Evolutionary conservation across 1,140 invertebrate species (phyloP).

Genomic region (Homalodisca vitripennis): DNA sequence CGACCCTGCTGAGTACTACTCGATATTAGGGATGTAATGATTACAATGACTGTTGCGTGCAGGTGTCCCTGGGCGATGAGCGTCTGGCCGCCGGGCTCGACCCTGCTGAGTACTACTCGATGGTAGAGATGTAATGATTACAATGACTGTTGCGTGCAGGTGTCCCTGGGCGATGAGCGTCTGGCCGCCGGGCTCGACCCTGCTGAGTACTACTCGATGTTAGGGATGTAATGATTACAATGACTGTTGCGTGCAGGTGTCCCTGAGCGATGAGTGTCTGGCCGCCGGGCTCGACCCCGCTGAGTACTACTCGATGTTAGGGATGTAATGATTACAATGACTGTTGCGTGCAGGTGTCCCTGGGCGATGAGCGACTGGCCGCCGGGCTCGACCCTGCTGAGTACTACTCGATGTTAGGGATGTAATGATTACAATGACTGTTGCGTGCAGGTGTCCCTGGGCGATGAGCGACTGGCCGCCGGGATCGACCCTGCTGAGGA

Average conservation of each 20-base stretch:
- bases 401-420: constrained; percentile 25
- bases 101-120: constrained; percentile 2
- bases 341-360: constrained; percentile 21
- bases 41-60: too few relatives aligned
- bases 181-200: neutral
- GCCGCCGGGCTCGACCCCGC: neutral
- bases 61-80: neutral
- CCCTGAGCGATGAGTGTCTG: constrained; percentile 6
- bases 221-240: constrained; percentile 29
- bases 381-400: neutral
- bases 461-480: neutral
- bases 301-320: constrained; percentile 10
- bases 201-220: neutral
- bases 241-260: constrained; percentile 21
- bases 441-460: constrained; percentile 13
- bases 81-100: neutral
- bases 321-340: constrained; percentile 26
- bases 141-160: too few relatives aligned
- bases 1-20: constrained; percentile 21
- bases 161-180: neutral
- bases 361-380: constrained; percentile 11
- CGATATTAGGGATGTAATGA: constrained; percentile 28
- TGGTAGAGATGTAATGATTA: constrained; percentile 32
- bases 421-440: too few relatives aligned
- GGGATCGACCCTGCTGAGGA: constrained; percentile 25